A percentile compares a stretch with the other conserved stretches of the same genome.
These are phyloP conservation scores for Tiaroga cobitis DNA, from an alignment of 2,797 vertebrate genomes.

Conservation along the genomic window DNA sequence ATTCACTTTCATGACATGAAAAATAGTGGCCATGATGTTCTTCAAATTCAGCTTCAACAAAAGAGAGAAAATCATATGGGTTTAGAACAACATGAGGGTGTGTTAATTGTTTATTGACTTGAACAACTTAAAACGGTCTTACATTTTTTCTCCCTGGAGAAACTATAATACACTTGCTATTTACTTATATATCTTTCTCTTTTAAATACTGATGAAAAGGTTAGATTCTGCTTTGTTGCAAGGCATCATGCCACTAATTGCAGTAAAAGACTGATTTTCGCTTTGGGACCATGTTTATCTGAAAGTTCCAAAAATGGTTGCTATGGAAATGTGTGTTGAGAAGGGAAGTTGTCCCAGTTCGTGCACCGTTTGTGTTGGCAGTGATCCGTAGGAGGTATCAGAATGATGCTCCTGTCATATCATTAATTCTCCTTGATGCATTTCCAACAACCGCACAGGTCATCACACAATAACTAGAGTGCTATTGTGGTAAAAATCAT, in stretches of 20 bases:
- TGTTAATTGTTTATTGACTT: neutral
- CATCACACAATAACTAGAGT: slow-evolving; percentile 17
- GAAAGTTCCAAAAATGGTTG: slow-evolving; percentile 60
- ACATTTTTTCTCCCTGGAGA: neutral
- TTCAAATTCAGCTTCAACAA: neutral
- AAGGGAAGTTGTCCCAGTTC: slow-evolving; percentile 52
- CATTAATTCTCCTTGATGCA: slow-evolving; percentile 47
- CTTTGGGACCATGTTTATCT: slow-evolving; percentile 29
- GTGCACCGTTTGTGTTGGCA: slow-evolving; percentile 26
- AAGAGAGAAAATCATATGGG: neutral
- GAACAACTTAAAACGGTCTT: neutral
- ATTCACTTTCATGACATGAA: neutral
- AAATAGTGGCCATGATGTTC: neutral
- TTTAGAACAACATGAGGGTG: neutral
- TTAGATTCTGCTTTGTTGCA: slow-evolving; percentile 2
- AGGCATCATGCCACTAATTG: slow-evolving; percentile 24
- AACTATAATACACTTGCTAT: neutral
- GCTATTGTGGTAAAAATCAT: slow-evolving; percentile 27
- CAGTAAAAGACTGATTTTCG: slow-evolving; percentile 28
- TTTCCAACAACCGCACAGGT: slow-evolving; percentile 42
- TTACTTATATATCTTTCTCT: neutral
- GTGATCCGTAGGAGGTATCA: slow-evolving; percentile 41
- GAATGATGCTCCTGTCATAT: slow-evolving; percentile 45
- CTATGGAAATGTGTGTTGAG: slow-evolving; percentile 61
- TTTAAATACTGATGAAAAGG: neutral